Evolutionary conservation across 2,113 vertebrate species (phyloP), one percentile per base, ranked within the genome.

Genomic region (Ameiurus melas): DNA sequence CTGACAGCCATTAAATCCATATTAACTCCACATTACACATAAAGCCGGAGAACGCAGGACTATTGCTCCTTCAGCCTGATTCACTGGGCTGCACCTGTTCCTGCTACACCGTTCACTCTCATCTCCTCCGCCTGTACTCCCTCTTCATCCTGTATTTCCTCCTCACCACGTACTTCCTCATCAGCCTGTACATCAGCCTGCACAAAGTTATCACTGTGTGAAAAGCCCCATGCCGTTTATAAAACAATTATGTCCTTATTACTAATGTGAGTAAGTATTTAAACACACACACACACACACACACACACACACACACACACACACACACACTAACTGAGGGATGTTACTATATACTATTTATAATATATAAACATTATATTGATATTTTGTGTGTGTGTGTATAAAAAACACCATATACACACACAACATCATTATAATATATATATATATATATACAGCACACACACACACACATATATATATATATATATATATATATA

Each of bases 21-120:
- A 95, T 95, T 95, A 94, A 95, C 94, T 94, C 93, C 94, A 92
- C 93, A 94, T 96, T 95, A 94, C 93, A 95, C 94, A 95, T 94
- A 94, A 90, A 90, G 89, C 68, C 89, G 1, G 85, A 91, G 84
- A 85, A 87, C 90, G 90, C 93, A 90, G 90, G 90, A 79, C 87
- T 90, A 92, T 91, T 86, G 70, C 81, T 53, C 75, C 64, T 83
- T 80, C 89, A 85, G 83, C 66, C 64, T 85, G 87, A 84, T 79
- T 86, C 47, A 89, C 85, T 89, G 71, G 89, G 43, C 78, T 70
- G 91, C 92, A 94, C 91, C 92, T 94, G 93, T 92, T 83, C 27
- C 79, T 62, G 13, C 51, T 55, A 30, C 78, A 79, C 47, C n/a
- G 8, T 53, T n/a, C 47, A n/a, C 5, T 17, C 27, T 80, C 77